phyloP scores from a whole-genome alignment of 2,888 invertebrate species.

The Onthophagus sagittarius region DNA sequence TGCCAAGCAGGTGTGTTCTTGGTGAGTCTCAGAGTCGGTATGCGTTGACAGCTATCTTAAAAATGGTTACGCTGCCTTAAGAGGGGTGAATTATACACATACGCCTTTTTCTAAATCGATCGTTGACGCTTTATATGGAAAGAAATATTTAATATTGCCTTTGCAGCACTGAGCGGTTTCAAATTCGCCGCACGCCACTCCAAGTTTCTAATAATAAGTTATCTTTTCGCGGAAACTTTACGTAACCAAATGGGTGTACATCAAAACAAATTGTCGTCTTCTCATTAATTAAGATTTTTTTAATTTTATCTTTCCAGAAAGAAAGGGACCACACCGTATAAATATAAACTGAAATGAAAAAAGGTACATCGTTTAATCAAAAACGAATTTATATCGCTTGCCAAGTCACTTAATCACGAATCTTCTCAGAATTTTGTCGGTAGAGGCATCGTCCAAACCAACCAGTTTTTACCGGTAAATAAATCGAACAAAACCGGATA shows the following conservation, averaged over 20 bases:
- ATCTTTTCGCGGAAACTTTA: constrained; percentile 6
- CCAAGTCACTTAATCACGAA: not conserved
- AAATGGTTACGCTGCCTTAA: constrained; percentile 6
- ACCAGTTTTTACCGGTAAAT: not conserved
- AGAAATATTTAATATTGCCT: constrained; percentile 9
- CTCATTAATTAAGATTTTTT: not conserved
- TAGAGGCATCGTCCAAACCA: not conserved
- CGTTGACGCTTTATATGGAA: constrained; percentile 8
- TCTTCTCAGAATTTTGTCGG: not conserved
- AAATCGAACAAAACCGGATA: not conserved
- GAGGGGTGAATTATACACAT: not conserved
- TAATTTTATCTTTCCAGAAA: not conserved
- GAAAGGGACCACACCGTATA: not conserved
- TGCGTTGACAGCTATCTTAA: constrained; percentile 1
- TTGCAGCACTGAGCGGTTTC: not conserved
- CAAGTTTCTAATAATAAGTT: constrained; percentile 3
- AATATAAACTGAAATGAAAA: not conserved
- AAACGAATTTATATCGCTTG: not conserved
- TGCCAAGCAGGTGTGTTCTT: not conserved
- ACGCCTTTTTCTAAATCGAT: not conserved
- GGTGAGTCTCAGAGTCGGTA: not conserved
- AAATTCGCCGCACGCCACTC: not conserved
- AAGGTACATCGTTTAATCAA: not conserved
- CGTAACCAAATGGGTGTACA: not conserved
- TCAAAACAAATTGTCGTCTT: not conserved